Evolutionary conservation across 2,113 vertebrate species (phyloP), one percentile per base, ranked within the genome.

Genomic region (Pycnonotus jocosus): DNA sequence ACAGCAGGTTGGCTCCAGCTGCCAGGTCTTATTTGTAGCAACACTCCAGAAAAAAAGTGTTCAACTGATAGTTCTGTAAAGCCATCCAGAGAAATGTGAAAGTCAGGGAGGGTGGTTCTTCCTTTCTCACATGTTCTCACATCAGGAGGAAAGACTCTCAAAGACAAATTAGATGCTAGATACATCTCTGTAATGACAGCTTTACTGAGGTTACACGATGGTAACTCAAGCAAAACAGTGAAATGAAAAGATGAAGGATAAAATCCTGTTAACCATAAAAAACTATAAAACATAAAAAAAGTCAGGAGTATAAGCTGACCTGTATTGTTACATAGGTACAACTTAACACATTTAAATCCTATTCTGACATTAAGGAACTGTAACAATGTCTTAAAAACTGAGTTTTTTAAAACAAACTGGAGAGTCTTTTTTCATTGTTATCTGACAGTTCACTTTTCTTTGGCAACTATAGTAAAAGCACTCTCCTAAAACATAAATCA

Each of bases 21-120:
- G 79, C 90, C 93, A 90, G 85, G 31, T 73, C 61, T 93, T 88
- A 60, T 78, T 93, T 93, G 90, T 61, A 65, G 79, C 78, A 91
- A 71, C 23, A 25, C 37, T 86, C 64, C 93, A 92, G 68, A 93
- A 93, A 77, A 95, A 35, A 90, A 86, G n/a, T 27, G 64, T 80
- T 90, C 25, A 0, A 83, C 3, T 88, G 78, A 81, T 22, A 56
- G 90, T 12, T 78, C 76, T 5, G 2, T 42, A 90, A 94, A 92
- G 76, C 25, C 64, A 81, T 12, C 51, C n/a, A 0, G 65, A 84
- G 73, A 73, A 91, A 91, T 8, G 14, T 7, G 47, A 18, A 50
- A 77, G 50, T 77, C 37, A 30, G 45, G 85, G 60, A 71, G 37
- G 51, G 57, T 42, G 70, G 37, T 64, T 88, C 68, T 78, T 84